phyloP scores from a whole-genome alignment of 2,888 invertebrate species.

The Hypena proboscidalis region DNA sequence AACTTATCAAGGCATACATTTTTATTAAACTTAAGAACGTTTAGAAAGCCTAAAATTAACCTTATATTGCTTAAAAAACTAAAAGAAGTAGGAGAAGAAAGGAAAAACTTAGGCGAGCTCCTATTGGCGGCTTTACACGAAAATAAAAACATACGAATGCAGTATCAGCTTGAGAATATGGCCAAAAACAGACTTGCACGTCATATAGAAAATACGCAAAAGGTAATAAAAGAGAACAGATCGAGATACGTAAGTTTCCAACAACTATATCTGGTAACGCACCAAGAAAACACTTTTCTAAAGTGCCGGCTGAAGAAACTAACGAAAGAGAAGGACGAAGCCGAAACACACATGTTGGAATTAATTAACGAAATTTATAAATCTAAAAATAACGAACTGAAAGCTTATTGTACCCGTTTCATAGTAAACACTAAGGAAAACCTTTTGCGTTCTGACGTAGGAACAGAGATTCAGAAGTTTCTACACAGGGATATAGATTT shows the following conservation, averaged over 20 bases:
- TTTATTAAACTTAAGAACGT: constrained; percentile 12
- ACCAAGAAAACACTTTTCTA: constrained; percentile 71
- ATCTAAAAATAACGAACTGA: constrained; percentile 64
- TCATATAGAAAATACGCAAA: constrained; percentile 62
- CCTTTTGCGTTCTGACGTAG: constrained; percentile 60
- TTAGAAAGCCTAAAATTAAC: constrained; percentile 41
- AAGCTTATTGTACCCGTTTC: constrained; percentile 65
- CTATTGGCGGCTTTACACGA: constrained; percentile 65
- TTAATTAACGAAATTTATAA: constrained; percentile 67
- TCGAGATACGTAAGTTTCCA: constrained; percentile 65
- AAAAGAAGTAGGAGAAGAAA: constrained; percentile 61
- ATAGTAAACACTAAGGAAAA: constrained; percentile 65
- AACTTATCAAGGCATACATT: background rate
- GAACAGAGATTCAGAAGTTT: constrained; percentile 65
- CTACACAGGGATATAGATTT: constrained; percentile 36
- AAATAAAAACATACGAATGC: constrained; percentile 66
- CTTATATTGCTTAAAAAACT: constrained; percentile 60
- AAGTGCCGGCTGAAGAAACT: constrained; percentile 63
- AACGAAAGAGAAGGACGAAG: constrained; percentile 59
- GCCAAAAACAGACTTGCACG: constrained; percentile 63
- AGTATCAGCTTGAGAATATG: constrained; percentile 62
- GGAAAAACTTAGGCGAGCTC: constrained; percentile 60
- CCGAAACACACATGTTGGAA: constrained; percentile 60
- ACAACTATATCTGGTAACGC: constrained; percentile 65
- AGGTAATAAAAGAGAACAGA: constrained; percentile 63